These are phyloP conservation scores for Amphipyra tragopoginis DNA, from an alignment of 2,888 invertebrate genomes.

Conservation along the genomic window DNA sequence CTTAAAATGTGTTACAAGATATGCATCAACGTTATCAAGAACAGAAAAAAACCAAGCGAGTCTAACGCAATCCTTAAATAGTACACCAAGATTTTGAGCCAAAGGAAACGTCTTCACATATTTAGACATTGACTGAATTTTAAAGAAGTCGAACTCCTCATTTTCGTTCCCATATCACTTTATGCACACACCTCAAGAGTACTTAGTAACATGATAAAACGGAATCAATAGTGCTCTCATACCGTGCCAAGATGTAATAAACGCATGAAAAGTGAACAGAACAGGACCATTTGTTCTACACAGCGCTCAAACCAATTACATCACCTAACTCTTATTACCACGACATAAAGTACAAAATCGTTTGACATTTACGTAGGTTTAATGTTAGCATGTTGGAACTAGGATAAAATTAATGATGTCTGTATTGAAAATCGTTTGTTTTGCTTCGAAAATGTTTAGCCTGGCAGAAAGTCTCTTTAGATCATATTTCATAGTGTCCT, in stretches of 20 bases:
- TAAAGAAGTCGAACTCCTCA: background rate
- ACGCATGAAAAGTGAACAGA: constrained; percentile 83
- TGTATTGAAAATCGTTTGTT: constrained; percentile 82
- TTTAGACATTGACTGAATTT: background rate
- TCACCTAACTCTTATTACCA: constrained; percentile 53
- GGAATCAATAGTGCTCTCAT: constrained; percentile 81
- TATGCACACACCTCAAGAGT: constrained; percentile 65
- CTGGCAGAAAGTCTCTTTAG: constrained; percentile 64
- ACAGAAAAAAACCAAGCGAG: too few species aligned
- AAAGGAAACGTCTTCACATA: background rate
- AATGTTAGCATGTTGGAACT: constrained; percentile 67
- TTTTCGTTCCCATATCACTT: background rate
- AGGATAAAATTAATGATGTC: constrained; percentile 81
- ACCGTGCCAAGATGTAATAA: constrained; percentile 85
- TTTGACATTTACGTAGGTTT: constrained; percentile 39
- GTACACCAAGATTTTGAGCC: background rate
- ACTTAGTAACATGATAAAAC: constrained; percentile 78
- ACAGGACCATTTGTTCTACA: constrained; percentile 76
- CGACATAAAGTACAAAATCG: constrained; percentile 58
- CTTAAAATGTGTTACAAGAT: too few species aligned
- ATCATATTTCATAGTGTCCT: constrained; percentile 67
- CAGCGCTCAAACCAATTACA: constrained; percentile 49
- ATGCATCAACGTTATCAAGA: too few species aligned
- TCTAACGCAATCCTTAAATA: too few species aligned
- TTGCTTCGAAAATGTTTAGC: constrained; percentile 71